These are phyloP conservation scores for Hippopotamus amphibius DNA, from an alignment of 2,113 vertebrate genomes.

Conservation along the genomic window DNA sequence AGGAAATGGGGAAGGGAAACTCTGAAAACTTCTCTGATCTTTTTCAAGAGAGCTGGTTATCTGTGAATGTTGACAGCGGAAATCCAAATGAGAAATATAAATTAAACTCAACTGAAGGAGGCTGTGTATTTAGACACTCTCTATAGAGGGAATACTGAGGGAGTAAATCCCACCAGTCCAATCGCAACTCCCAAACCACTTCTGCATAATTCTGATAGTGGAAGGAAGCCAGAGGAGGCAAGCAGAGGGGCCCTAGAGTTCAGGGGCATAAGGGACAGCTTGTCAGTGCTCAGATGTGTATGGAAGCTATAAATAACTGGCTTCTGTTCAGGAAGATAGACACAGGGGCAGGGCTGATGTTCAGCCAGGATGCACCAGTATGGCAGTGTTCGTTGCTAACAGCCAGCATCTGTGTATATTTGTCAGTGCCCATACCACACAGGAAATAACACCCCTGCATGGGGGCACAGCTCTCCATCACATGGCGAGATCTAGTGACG, in stretches of 20 bases:
- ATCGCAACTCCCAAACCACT: neutral
- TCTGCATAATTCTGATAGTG: neutral
- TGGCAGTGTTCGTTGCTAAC: neutral
- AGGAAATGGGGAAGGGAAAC: neutral
- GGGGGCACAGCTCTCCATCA: neutral
- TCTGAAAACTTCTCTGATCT: slow-evolving; percentile 5
- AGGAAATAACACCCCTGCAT: neutral
- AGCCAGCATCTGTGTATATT: neutral
- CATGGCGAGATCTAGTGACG: neutral
- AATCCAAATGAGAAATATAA: slow-evolving; percentile 16
- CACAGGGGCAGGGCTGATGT: neutral
- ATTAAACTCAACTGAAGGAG: neutral
- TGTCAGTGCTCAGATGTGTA: neutral
- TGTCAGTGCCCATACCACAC: neutral
- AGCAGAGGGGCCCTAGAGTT: neutral
- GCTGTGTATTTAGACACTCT: neutral
- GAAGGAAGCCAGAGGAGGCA: neutral
- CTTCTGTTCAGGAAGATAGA: neutral
- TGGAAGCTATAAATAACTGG: neutral
- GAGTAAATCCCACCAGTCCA: neutral
- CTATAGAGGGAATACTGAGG: neutral
- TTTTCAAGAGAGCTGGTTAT: neutral
- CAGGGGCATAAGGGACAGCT: neutral
- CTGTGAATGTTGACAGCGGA: neutral
- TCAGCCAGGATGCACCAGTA: neutral